Conservation (phyloP, 2,113 vertebrate genomes). For the Xenopus borealis region DNA sequence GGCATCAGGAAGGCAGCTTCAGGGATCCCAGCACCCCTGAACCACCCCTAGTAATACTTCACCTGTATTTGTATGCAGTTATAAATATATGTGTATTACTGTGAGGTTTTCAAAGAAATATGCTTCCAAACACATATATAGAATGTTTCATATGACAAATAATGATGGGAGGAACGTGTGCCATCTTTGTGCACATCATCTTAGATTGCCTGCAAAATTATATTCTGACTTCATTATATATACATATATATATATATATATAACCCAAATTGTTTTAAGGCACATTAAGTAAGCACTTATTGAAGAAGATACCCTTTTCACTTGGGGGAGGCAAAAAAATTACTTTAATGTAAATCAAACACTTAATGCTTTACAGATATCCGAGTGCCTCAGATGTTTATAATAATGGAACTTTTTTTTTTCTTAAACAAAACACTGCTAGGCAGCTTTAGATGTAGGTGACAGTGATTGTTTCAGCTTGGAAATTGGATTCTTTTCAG, state of each 20-base stretch:
- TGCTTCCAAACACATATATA: no score
- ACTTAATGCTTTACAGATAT: constrained; percentile 71
- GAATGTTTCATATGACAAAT: no score
- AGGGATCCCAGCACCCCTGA: no score
- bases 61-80: no score
- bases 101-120: no score
- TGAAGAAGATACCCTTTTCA: constrained; percentile 61
- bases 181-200: no score
- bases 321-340: constrained; percentile 70
- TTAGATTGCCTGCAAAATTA: constrained; percentile 45
- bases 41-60: no score
- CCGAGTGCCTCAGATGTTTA: constrained; percentile 70
- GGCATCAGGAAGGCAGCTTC: no score
- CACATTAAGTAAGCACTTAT: constrained; percentile 69
- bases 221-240: constrained; percentile 64
- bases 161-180: no score
- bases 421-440: constrained; percentile 62
- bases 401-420: constrained; percentile 70
- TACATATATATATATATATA: constrained; percentile 49
- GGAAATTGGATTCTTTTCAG: constrained; percentile 75
- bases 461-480: constrained; percentile 73
- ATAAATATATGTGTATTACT: no score
- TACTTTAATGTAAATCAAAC: constrained; percentile 76
- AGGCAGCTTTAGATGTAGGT: constrained; percentile 69
- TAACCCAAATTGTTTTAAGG: constrained; percentile 73